Evolutionary conservation across 1,140 invertebrate species (phyloP), one percentile per base, ranked within the genome.

Genomic region (Hylaeus volcanicus): DNA sequence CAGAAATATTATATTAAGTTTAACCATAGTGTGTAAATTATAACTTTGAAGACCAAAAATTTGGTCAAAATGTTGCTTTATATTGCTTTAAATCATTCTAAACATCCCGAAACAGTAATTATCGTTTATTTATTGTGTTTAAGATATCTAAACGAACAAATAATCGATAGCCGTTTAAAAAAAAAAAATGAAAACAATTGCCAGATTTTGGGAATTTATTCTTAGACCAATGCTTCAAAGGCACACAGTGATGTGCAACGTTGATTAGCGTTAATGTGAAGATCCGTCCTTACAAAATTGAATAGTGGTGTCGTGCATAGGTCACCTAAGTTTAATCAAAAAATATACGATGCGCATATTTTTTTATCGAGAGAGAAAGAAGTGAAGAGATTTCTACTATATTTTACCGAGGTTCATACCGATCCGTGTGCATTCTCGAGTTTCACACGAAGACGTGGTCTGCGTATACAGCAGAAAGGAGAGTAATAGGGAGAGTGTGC

Each of bases 301-400:
- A 61, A 69, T 71, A 79, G 74, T 86, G 81, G 79, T 85, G 82
- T 82, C 75, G 74, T 74, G 82, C 53, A 55, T 74, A 58, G 85
- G 65, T 79, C 83, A 82, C 48, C 53, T 86, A 81, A 58, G 79
- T 85, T 77, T 81, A 81, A 82, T 76, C 68, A 45, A 84, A 51
- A 26, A 56, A 84, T 73, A 82, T 60, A 85, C 77, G 81, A 76
- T 85, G 86, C 86, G 73, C 84, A 88, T 88, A 88, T 88, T 88
- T 88, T 88, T 88, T 88, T 88, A 88, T 88, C 65, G 26, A 63
- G 63, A 26, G 26, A 26, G 8, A 14, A 43, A 61, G 14, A 12
- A 43, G 15, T n/a, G 26, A 41, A 48, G 43, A 51, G 51, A 74
- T 66, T 58, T 74, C 41, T 79, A 72, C 77, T 66, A 56, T 79